Conservation (phyloP, 2,888 invertebrate genomes). For the Alloscopus bannaensis region DNA sequence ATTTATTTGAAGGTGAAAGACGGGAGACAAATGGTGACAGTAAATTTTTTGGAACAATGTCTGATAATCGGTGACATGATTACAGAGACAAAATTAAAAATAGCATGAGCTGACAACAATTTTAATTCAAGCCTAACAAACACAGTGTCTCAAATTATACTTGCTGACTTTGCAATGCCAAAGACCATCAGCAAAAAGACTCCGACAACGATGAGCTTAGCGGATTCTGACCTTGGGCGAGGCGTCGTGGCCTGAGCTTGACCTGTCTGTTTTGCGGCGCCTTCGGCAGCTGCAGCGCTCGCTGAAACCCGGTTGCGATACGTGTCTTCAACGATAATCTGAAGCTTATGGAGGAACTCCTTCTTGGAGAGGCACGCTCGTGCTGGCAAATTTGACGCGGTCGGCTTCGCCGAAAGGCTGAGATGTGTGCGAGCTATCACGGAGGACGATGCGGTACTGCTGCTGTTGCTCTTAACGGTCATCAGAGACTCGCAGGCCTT, state of each 20-base stretch:
- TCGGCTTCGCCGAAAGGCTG: background rate
- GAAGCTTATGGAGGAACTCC: constrained; percentile 31
- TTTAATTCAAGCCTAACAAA: too few relatives aligned
- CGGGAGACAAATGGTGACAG: too few relatives aligned
- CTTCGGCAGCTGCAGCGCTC: background rate
- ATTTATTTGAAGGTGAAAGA: background rate
- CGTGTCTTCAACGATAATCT: background rate
- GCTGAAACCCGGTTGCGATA: background rate
- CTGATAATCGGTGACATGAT: background rate
- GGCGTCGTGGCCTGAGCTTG: background rate
- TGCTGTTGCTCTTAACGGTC: background rate
- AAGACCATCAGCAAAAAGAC: constrained; percentile 21
- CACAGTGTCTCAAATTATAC: background rate
- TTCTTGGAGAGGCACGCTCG: constrained; percentile 13
- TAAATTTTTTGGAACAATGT: background rate
- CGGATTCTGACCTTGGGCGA: background rate
- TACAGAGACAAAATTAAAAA: background rate
- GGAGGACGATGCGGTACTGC: background rate
- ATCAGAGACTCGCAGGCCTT: constrained; percentile 22
- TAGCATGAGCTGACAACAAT: background rate
- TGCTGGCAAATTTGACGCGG: background rate
- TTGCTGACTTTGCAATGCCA: constrained; percentile 5
- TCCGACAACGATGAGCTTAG: constrained; percentile 18
- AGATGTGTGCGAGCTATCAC: background rate
- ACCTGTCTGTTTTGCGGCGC: background rate